Conservation (phyloP, 2,113 vertebrate species). For the Pelecanoides urinatrix region DNA sequence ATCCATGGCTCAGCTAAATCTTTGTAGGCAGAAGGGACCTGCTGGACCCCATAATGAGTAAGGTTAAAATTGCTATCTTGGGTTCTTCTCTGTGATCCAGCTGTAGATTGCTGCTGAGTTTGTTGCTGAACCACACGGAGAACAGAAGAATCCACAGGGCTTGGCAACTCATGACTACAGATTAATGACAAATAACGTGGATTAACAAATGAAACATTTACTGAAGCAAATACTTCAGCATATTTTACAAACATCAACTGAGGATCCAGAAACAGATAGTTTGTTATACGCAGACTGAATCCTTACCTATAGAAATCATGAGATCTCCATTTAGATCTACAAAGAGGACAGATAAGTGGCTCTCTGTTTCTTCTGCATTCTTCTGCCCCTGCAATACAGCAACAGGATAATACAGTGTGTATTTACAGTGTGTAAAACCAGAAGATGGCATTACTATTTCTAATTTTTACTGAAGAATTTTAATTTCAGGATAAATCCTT, state of each 20-base stretch:
- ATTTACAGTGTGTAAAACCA: background rate
- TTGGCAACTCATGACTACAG: slow-evolving; percentile 80
- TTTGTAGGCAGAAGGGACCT: slow-evolving; percentile 83
- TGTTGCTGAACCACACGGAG: slow-evolving; percentile 72
- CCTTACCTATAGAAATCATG: slow-evolving; percentile 87
- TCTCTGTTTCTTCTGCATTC: slow-evolving; percentile 90
- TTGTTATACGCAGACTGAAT: background rate
- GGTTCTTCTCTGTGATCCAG: slow-evolving; percentile 70
- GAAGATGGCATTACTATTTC: background rate
- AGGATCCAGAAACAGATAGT: background rate
- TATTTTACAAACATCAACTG: background rate
- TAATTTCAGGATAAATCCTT: background rate
- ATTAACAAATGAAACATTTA: background rate
- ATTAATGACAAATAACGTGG: background rate
- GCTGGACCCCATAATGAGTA: slow-evolving; percentile 85
- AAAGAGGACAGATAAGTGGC: slow-evolving; percentile 88
- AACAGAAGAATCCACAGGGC: slow-evolving; percentile 77
- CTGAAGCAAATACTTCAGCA: background rate
- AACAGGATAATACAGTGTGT: background rate
- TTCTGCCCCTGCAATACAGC: slow-evolving; percentile 83
- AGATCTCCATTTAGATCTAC: slow-evolving; percentile 89
- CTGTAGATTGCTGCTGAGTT: slow-evolving; percentile 55
- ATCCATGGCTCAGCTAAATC: slow-evolving; percentile 89
- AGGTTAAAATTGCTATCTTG: slow-evolving; percentile 81
- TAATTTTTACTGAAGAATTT: background rate